Conservation (phyloP, 2,797 vertebrate species). For the Pampus argenteus region DNA sequence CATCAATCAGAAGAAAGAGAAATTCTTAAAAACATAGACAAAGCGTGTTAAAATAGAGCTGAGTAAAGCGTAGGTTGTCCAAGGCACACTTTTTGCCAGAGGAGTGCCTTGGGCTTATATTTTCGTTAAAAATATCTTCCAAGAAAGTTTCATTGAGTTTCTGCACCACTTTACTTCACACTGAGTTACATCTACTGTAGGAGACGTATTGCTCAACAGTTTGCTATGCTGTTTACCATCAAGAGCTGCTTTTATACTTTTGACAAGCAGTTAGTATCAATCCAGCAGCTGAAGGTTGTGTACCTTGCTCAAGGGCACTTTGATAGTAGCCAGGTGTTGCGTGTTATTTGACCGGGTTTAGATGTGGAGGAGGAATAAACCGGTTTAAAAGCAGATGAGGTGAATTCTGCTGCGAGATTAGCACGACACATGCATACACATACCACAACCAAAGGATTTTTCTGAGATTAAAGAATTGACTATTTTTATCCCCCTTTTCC, state of each 20-base stretch:
- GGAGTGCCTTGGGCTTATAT: too few relatives aligned
- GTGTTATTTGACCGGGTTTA: conserved; percentile 30
- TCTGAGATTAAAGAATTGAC: conserved; percentile 69
- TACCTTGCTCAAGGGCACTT: conserved; percentile 34
- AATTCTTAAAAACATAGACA: too few relatives aligned
- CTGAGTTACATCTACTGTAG: neutral
- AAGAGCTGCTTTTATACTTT: conserved; percentile 7
- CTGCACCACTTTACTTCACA: conserved; percentile 2
- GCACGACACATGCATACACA: conserved; percentile 46
- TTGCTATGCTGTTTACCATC: neutral
- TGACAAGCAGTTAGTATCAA: conserved; percentile 26
- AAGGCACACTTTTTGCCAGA: too few relatives aligned
- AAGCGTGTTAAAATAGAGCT: too few relatives aligned
- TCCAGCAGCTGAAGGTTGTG: conserved; percentile 33
- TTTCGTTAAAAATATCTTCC: neutral
- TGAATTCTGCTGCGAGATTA: conserved; percentile 50
- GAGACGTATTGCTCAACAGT: neutral
- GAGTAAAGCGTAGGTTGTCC: too few relatives aligned
- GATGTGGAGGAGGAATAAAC: conserved; percentile 59
- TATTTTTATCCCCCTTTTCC: conserved; percentile 71
- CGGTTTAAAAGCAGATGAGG: conserved; percentile 64
- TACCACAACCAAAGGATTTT: conserved; percentile 56
- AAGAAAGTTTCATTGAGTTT: neutral
- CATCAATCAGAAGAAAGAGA: neutral
- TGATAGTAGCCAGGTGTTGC: conserved; percentile 22